Evolutionary conservation across 2,888 invertebrate genomes (phyloP).

Genomic region (Pterobdella sp.): DNA sequence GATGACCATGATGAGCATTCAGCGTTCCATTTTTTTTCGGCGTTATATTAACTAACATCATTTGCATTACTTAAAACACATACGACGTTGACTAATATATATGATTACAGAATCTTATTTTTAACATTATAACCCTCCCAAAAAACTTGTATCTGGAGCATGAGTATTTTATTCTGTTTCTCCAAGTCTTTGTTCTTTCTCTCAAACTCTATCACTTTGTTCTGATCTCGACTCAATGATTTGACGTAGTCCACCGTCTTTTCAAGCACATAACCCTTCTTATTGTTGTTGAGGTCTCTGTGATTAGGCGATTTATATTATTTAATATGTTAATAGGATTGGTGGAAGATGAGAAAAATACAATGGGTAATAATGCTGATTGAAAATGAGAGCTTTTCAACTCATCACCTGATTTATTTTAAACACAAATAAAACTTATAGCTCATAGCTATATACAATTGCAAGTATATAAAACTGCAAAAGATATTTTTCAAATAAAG

Average conservation of each 20-base stretch:
- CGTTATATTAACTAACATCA: not conserved
- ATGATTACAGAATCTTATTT: too few relatives aligned
- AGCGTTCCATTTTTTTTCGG: not conserved
- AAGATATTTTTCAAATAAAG: too few relatives aligned
- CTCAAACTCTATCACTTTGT: slow-evolving; percentile 11
- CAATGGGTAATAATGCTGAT: too few relatives aligned
- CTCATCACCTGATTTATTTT: too few relatives aligned
- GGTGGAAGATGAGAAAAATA: too few relatives aligned
- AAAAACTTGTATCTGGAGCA: slow-evolving; percentile 20
- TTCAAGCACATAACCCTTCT: slow-evolving; percentile 27
- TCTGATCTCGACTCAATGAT: slow-evolving; percentile 3
- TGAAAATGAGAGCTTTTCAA: too few relatives aligned
- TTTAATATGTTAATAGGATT: too few relatives aligned
- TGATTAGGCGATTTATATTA: not conserved
- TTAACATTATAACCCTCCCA: not conserved
- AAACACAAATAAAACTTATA: too few relatives aligned
- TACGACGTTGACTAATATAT: too few relatives aligned
- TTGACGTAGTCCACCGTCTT: slow-evolving; percentile 26
- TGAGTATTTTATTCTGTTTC: slow-evolving; percentile 12
- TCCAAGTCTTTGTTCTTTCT: slow-evolving; percentile 22
- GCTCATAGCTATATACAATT: too few relatives aligned
- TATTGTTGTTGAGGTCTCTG: slow-evolving; percentile 26
- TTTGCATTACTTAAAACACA: not conserved
- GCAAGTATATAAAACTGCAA: too few relatives aligned
- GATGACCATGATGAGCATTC: not conserved